A percentile compares a stretch with the other conserved stretches of the same genome.
Evolutionary conservation across 2,113 vertebrate genomes (phyloP).

Genomic region (Rafetus swinhoei): DNA sequence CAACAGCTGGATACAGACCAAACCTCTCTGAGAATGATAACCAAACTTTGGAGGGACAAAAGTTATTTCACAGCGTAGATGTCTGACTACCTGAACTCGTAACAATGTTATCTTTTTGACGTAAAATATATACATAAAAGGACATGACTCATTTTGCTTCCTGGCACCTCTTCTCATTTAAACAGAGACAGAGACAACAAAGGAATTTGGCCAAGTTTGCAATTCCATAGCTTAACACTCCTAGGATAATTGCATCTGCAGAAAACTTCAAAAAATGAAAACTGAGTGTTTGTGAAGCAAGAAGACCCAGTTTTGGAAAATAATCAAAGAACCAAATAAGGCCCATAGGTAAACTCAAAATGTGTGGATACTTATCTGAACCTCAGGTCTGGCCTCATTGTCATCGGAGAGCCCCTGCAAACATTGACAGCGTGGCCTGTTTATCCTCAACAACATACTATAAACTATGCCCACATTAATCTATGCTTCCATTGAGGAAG

Average conservation of each 20-base stretch:
- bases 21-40: neutral
- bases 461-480: neutral
- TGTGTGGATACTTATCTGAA: slow-evolving; percentile 29
- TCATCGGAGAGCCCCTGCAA: slow-evolving; percentile 2
- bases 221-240: neutral
- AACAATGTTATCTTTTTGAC: neutral
- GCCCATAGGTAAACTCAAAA: neutral
- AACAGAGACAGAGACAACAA: neutral
- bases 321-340: neutral
- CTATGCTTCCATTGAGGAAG: neutral
- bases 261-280: neutral
- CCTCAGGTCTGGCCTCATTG: neutral
- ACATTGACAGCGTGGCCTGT: neutral
- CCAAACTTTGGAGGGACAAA: neutral
- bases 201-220: neutral
- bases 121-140: neutral
- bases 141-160: neutral
- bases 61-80: neutral
- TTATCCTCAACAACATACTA: neutral
- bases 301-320: slow-evolving; percentile 55
- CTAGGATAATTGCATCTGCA: neutral
- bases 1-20: neutral
- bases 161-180: neutral
- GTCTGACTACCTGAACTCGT: neutral
- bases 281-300: neutral